phyloP scores from a whole-genome alignment of 2,888 invertebrate species.

The Mimachlamys varia region DNA sequence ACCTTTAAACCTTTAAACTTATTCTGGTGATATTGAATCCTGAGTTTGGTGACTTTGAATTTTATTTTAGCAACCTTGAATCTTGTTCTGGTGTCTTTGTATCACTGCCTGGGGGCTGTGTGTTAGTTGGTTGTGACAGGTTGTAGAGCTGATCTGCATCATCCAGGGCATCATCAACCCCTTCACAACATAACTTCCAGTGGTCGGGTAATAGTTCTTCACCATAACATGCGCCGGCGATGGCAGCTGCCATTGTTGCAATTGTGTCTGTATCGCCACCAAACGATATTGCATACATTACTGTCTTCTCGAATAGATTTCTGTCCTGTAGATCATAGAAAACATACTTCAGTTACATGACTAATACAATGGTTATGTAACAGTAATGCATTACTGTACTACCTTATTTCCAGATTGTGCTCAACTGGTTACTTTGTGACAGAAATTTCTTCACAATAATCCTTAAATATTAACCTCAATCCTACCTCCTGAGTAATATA shows the following conservation, averaged over 20 bases:
- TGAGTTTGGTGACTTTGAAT: too few species aligned
- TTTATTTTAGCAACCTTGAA: not conserved
- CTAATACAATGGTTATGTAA: too few species aligned
- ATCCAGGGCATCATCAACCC: slow-evolving; percentile 82
- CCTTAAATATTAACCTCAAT: too few species aligned
- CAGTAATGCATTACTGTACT: too few species aligned
- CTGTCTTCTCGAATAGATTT: slow-evolving; percentile 85
- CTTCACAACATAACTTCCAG: slow-evolving; percentile 86
- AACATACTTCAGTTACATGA: too few species aligned
- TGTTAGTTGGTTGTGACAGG: slow-evolving; percentile 40
- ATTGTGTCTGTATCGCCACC: slow-evolving; percentile 92
- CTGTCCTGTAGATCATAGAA: slow-evolving; percentile 59
- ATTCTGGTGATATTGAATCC: too few species aligned
- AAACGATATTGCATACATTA: slow-evolving; percentile 88
- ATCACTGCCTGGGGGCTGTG: not conserved
- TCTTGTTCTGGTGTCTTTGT: not conserved
- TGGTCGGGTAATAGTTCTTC: slow-evolving; percentile 83
- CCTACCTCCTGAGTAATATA: too few species aligned
- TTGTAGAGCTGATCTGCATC: slow-evolving; percentile 82
- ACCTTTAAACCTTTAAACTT: too few species aligned
- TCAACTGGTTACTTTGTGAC: too few species aligned
- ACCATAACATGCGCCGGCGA: slow-evolving; percentile 87
- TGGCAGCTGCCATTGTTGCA: slow-evolving; percentile 88
- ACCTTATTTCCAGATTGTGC: too few species aligned
- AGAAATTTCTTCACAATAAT: too few species aligned